These are phyloP conservation scores for Tetranychus truncatus DNA, from an alignment of 2,888 invertebrate genomes.

Conservation along the genomic window DNA sequence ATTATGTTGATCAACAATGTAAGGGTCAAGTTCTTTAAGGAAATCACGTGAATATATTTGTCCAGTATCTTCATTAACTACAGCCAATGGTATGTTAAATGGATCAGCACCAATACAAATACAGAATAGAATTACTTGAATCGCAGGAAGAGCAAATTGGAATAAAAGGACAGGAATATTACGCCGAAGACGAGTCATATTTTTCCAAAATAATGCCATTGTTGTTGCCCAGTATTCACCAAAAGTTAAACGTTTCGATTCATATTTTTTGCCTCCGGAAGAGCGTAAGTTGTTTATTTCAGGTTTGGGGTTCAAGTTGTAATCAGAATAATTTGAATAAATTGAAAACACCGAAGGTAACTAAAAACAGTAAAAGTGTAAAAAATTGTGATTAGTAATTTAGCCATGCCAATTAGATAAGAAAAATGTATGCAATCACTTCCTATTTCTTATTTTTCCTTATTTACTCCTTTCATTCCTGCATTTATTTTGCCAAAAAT, in stretches of 20 bases:
- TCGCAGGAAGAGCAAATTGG: constrained; percentile 34
- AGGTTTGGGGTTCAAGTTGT: constrained; percentile 13
- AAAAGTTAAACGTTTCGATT: constrained; percentile 5
- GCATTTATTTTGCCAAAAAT: not conserved
- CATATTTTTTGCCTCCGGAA: not conserved
- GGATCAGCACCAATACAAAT: constrained; percentile 32
- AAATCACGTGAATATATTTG: constrained; percentile 25
- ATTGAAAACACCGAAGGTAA: constrained; percentile 22
- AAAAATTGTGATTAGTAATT: not conserved
- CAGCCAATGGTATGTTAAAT: constrained; percentile 31
- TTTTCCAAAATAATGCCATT: constrained; percentile 29
- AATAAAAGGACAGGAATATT: constrained; percentile 31
- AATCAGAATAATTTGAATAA: constrained; percentile 16
- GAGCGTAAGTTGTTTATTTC: not conserved
- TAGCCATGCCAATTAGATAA: not conserved
- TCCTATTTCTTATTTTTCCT: not conserved
- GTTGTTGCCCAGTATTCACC: constrained; percentile 19
- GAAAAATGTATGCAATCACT: not conserved
- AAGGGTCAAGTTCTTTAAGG: constrained; percentile 50
- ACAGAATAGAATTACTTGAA: constrained; percentile 36
- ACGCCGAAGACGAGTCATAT: constrained; percentile 30
- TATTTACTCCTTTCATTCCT: not conserved
- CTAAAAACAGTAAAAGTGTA: constrained; percentile 4
- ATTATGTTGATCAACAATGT: constrained; percentile 38
- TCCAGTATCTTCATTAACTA: constrained; percentile 33